A percentile compares a stretch with the other conserved stretches of the same genome.
Conservation (phyloP, 1,140 invertebrate genomes). For the Apolygus lucorum region DNA sequence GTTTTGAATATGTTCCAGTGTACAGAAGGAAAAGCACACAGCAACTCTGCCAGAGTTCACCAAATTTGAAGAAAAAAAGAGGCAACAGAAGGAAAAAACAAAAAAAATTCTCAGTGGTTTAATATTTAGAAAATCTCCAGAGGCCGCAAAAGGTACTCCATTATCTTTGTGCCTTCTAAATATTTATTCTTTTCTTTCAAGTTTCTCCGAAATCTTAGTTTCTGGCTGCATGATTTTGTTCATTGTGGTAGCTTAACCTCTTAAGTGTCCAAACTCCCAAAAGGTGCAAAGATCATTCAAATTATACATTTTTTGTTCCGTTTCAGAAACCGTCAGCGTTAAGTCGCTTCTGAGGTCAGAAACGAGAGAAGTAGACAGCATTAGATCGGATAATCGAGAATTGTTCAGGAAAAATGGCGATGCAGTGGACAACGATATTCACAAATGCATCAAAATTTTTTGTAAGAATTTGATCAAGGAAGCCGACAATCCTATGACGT, state of each 20-base stretch:
- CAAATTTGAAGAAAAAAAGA: slow-evolving; percentile 81
- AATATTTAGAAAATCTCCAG: slow-evolving; percentile 64
- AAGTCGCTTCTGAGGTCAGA: slow-evolving; percentile 31
- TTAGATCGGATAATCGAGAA: slow-evolving; percentile 40
- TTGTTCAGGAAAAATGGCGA: slow-evolving; percentile 32
- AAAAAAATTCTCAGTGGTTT: slow-evolving; percentile 67
- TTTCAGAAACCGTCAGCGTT: slow-evolving; percentile 43
- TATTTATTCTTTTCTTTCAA: too few relatives aligned
- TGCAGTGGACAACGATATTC: slow-evolving; percentile 54
- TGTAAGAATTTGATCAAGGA: slow-evolving; percentile 45
- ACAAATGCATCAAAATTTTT: slow-evolving; percentile 55
- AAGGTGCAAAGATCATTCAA: too few relatives aligned
- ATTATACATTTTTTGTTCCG: not conserved
- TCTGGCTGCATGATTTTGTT: too few relatives aligned
- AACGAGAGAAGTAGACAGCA: slow-evolving; percentile 46
- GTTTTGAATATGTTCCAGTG: slow-evolving; percentile 18
- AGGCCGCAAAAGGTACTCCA: slow-evolving; percentile 48
- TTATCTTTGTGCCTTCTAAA: too few relatives aligned
- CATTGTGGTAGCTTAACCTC: too few relatives aligned
- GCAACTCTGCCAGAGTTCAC: slow-evolving; percentile 48
- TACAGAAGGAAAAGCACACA: slow-evolving; percentile 28
- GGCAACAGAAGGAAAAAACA: slow-evolving; percentile 68
- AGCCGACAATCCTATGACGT: slow-evolving; percentile 33
- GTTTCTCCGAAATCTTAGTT: too few relatives aligned
- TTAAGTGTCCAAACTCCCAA: too few relatives aligned